Conservation (phyloP, 2,888 invertebrate species). For the Netelia inedita region DNA sequence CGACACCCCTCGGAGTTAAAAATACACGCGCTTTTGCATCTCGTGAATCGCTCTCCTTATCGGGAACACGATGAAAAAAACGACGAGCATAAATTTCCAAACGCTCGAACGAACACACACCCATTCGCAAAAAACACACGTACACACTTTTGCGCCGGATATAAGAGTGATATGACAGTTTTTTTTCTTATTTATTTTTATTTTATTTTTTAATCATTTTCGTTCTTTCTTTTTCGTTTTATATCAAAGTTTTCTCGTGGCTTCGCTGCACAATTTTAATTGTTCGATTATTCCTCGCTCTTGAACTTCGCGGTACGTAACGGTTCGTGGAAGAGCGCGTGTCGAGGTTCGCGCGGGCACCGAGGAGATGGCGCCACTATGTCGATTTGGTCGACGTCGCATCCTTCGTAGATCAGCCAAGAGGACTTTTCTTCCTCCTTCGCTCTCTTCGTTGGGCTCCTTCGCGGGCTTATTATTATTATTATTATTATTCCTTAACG, state of each 20-base stretch:
- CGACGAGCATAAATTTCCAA: neutral
- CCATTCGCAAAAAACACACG: slow-evolving; percentile 5
- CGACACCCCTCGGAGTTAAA: neutral
- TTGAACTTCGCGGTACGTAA: neutral
- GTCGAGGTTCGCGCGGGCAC: no score
- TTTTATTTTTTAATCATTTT: no score
- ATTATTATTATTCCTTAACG: slow-evolving; percentile 26
- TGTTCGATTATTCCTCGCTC: neutral
- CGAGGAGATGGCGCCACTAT: no score
- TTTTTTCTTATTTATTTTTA: slow-evolving; percentile 3
- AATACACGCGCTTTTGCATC: neutral
- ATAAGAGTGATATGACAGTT: slow-evolving; percentile 53
- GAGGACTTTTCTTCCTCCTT: neutral
- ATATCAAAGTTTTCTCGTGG: slow-evolving; percentile 1
- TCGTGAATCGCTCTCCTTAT: neutral
- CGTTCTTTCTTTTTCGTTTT: neutral
- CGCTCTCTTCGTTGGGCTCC: slow-evolving; percentile 6
- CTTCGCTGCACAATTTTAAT: slow-evolving; percentile 3
- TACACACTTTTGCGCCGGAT: slow-evolving; percentile 44
- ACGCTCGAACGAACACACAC: slow-evolving; percentile 1
- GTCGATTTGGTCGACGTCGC: no score
- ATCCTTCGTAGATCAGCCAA: neutral
- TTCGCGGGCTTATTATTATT: slow-evolving; percentile 8
- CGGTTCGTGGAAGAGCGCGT: no score
- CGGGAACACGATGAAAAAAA: slow-evolving; percentile 21